These are phyloP conservation scores for Toxotes jaculatrix DNA, from an alignment of 2,113 vertebrate species.

Conservation along the genomic window DNA sequence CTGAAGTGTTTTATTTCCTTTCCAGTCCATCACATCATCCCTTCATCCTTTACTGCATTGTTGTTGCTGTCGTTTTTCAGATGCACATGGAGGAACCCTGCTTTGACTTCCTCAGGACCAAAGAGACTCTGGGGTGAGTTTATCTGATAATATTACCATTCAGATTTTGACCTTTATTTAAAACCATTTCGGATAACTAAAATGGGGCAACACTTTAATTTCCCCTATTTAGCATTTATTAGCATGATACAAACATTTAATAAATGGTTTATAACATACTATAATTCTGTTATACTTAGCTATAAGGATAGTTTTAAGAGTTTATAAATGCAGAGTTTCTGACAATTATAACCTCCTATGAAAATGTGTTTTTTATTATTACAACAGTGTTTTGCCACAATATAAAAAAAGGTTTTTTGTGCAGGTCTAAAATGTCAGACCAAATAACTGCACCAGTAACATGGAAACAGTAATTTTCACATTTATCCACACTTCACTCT, in stretches of 20 bases:
- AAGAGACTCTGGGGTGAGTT: conserved; percentile 96
- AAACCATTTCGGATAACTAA: background rate
- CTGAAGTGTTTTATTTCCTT: background rate
- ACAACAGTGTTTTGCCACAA: too few species aligned
- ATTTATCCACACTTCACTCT: background rate
- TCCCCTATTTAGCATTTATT: background rate
- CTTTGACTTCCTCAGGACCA: conserved; percentile 97
- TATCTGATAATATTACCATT: background rate
- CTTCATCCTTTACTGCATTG: background rate
- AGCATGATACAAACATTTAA: background rate
- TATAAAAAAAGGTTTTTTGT: background rate
- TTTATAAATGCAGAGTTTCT: too few species aligned
- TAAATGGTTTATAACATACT: background rate
- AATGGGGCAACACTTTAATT: background rate
- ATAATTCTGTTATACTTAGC: too few species aligned
- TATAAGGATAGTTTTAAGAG: too few species aligned
- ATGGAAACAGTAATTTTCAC: conserved; percentile 1
- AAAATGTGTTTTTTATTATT: too few species aligned
- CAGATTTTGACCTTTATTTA: background rate
- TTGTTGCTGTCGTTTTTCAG: conserved; percentile 79
- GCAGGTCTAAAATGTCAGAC: background rate
- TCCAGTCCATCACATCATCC: background rate
- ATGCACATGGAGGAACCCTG: conserved; percentile 99
- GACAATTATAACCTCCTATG: too few species aligned
- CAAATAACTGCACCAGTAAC: background rate